phyloP scores from a whole-genome alignment of 2,888 invertebrate species.

The Rhagophthalmus giganteus region DNA sequence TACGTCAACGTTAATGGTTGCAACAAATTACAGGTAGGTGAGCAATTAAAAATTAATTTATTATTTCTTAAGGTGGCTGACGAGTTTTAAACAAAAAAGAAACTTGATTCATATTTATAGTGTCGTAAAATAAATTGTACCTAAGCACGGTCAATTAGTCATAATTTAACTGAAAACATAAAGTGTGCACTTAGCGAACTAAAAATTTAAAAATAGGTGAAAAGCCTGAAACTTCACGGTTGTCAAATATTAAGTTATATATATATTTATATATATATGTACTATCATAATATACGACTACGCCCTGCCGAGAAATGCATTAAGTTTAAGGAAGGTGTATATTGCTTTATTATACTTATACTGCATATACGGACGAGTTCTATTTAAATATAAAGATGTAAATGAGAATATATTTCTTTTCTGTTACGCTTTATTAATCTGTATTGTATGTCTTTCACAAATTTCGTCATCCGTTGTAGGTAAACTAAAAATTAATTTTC shows the following conservation, averaged over 20 bases:
- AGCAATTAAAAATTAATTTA: too few species aligned
- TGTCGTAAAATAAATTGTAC: too few species aligned
- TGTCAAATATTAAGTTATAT: neutral
- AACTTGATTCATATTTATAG: too few species aligned
- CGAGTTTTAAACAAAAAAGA: too few species aligned
- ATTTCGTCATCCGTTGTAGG: conserved; percentile 16
- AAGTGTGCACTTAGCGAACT: neutral
- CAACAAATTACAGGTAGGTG: too few species aligned
- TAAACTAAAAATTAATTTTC: neutral
- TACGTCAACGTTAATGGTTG: too few species aligned
- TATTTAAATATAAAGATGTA: conserved; percentile 21
- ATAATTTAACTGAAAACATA: too few species aligned
- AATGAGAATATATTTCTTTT: conserved; percentile 17
- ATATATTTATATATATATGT: neutral
- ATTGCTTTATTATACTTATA: neutral
- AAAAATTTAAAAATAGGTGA: neutral
- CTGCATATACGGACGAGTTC: conserved; percentile 18
- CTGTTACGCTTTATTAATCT: conserved; percentile 16
- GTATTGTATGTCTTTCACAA: conserved; percentile 10
- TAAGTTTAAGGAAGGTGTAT: neutral
- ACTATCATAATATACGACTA: neutral
- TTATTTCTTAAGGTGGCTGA: too few species aligned
- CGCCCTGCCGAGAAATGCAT: neutral
- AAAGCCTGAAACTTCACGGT: neutral
- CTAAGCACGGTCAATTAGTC: too few species aligned